Percentiles rank a stretch among this genome's conserved stretches.
Evolutionary conservation across 2,797 vertebrate species (phyloP).

Genomic region (Galago senegalensis): DNA sequence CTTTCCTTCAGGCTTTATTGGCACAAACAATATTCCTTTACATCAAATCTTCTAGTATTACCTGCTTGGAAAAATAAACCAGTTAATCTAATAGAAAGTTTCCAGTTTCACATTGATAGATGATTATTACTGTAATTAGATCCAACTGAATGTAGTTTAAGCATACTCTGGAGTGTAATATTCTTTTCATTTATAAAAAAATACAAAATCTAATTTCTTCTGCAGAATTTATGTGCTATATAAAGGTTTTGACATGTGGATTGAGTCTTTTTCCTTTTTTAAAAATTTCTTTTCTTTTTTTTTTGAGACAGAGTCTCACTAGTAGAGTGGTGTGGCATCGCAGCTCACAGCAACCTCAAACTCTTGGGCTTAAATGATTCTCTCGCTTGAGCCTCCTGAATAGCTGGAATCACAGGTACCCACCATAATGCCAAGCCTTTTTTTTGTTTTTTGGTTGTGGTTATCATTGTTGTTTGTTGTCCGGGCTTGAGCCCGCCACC

Average conservation of each 20-base stretch:
- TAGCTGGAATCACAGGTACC: too few species aligned
- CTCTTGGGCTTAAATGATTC: too few species aligned
- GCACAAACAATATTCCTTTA: background rate
- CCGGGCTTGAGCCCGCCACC: too few species aligned
- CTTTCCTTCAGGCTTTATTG: constrained; percentile 19
- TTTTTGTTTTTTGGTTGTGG: too few species aligned
- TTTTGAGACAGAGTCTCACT: too few species aligned
- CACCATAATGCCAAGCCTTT: too few species aligned
- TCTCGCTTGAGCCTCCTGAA: too few species aligned
- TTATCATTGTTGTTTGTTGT: too few species aligned
- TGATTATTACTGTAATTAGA: constrained; percentile 62
- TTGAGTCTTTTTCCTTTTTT: background rate
- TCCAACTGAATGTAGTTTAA: constrained; percentile 27
- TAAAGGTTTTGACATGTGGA: constrained; percentile 4
- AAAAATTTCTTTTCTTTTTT: too few species aligned
- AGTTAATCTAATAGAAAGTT: constrained; percentile 67
- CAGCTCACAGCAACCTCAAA: too few species aligned
- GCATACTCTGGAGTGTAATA: constrained; percentile 26
- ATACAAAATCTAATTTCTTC: constrained; percentile 41
- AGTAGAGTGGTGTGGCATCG: too few species aligned
- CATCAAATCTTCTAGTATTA: constrained; percentile 6
- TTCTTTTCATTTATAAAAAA: constrained; percentile 54
- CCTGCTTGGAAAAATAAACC: constrained; percentile 58
- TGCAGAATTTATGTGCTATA: constrained; percentile 28
- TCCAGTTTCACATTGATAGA: constrained; percentile 60